These are phyloP conservation scores for Lepisosteus osseus DNA, from an alignment of 2,113 vertebrate species.

Conservation along the genomic window DNA sequence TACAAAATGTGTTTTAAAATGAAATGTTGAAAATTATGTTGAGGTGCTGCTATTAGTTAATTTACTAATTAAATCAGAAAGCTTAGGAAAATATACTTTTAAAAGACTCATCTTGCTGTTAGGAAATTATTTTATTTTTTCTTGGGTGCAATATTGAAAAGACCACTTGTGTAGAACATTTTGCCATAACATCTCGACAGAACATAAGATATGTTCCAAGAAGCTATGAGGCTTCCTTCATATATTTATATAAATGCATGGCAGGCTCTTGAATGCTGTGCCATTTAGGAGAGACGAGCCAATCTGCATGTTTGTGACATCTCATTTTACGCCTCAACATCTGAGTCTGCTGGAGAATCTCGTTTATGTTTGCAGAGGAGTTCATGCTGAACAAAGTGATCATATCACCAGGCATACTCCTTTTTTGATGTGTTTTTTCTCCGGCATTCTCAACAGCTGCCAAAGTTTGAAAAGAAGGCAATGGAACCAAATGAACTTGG, in stretches of 20 bases:
- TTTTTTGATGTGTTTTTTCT: slow-evolving; percentile 44
- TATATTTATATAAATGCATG: slow-evolving; percentile 14
- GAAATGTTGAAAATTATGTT: too few species aligned
- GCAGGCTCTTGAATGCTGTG: slow-evolving; percentile 6
- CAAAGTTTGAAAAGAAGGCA: slow-evolving; percentile 57
- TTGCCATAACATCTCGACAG: slow-evolving; percentile 12
- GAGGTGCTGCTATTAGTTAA: too few species aligned
- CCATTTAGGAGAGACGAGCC: slow-evolving; percentile 39
- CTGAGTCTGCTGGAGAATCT: slow-evolving; percentile 32
- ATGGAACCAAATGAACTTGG: slow-evolving; percentile 64
- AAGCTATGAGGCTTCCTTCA: slow-evolving; percentile 18
- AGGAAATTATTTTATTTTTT: neutral
- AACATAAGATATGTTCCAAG: slow-evolving; percentile 34
- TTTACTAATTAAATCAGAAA: too few species aligned
- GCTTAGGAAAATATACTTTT: too few species aligned
- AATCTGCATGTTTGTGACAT: slow-evolving; percentile 54
- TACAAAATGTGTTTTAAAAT: too few species aligned
- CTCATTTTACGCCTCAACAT: slow-evolving; percentile 46
- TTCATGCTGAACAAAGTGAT: slow-evolving; percentile 63
- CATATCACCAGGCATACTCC: slow-evolving; percentile 59
- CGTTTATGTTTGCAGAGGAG: slow-evolving; percentile 52
- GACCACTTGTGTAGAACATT: neutral
- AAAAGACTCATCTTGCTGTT: too few species aligned
- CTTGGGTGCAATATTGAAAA: neutral
- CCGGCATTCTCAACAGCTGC: slow-evolving; percentile 50